Evolutionary conservation across 2,113 vertebrate genomes (phyloP), one percentile per base, ranked within the genome.

Genomic region (Oenanthe melanoleuca): DNA sequence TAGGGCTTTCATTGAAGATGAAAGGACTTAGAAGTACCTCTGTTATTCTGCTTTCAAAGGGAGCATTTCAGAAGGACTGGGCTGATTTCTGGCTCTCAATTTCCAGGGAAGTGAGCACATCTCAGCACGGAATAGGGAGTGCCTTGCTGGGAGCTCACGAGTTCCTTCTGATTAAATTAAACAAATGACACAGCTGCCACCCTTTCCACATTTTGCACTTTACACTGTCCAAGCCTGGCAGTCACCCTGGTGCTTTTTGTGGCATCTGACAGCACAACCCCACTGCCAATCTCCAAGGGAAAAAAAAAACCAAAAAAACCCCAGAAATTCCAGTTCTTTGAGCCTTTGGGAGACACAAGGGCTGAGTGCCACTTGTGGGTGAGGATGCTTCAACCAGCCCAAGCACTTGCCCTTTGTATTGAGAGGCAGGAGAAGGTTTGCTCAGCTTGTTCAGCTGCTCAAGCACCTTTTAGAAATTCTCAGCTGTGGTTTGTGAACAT

Each of bases 281-380:
- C 29, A 70, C 11, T 60, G 53, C 15, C 47, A 33, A 25, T 12
- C 25, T 69, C 28, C 4, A n/a, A 14, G 11, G 37, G 4, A 78
- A 22, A 67, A 40, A 67, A 4, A 13, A 10, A 37, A 0, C 1
- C 34, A 37, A 37, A 37, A 37, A 37, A 37, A 37, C 34, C 34
- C 2, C 72, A 56, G 24, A 34, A 65, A 61, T 34, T 63, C 11
- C 63, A 49, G 9, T 13, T 84, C 37, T 80, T 49, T 2, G 16
- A 42, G 21, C 38, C 40, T 20, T 47, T 56, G 49, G 70, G 29
- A 71, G 18, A 12, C 57, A n/a, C 23, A 13, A 47, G 38, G 33
- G 14, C 44, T 56, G 70, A 89, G 52, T 82, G 31, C 59, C 63
- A 53, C 86, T 95, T 57, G 29, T 53, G 57, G 59, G 91, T 67